Evolutionary conservation across 2,113 vertebrate species (phyloP), one percentile per base, ranked within the genome.

Genomic region (Pluvianellus socialis): DNA sequence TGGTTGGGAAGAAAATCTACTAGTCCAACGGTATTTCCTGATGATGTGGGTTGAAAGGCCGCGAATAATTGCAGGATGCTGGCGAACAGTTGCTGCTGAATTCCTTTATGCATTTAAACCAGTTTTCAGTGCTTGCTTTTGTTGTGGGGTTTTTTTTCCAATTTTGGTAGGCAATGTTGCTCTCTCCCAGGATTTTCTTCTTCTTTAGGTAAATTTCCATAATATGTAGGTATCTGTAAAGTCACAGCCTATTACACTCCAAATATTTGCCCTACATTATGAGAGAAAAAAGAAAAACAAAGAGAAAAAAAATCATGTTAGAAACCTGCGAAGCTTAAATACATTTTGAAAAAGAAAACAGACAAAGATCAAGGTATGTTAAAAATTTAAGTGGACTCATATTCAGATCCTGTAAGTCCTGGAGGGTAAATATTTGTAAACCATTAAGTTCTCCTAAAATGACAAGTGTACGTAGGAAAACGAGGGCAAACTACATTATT

Each of bases 91-190:
- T 85, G 92, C 76, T 84, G 92, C 74, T 96, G 87, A 90, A 94
- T 88, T 94, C 77, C 95, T 96, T 74, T 71, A 92, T 58, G 68
- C 66, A 80, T 80, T 89, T 56, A 86, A 96, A 96, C 33, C 94
- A 95, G 93, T 96, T 97, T 97, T 98, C 97, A 98, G 97, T 97
- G 97, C 96, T 97, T 97, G 92, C 45, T 94, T 86, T 97, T 97
- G 74, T 49, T 68, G 50, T 70, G 38, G 38, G 38, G 38, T 23
- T 14, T 2, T 13, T 33, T 62, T 68, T 61, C n/a, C 18, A 52
- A 33, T 86, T 84, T 95, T 92, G 45, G 76, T 91, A 95, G 92
- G 91, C 92, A 77, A 58, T 93, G 81, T 96, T 97, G 86, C 74
- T 91, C 70, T 95, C 91, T 94, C 79, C 70, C 79, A 91, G 63